Evolutionary conservation across 2,113 vertebrate genomes (phyloP).

Genomic region (Gallinago media): DNA sequence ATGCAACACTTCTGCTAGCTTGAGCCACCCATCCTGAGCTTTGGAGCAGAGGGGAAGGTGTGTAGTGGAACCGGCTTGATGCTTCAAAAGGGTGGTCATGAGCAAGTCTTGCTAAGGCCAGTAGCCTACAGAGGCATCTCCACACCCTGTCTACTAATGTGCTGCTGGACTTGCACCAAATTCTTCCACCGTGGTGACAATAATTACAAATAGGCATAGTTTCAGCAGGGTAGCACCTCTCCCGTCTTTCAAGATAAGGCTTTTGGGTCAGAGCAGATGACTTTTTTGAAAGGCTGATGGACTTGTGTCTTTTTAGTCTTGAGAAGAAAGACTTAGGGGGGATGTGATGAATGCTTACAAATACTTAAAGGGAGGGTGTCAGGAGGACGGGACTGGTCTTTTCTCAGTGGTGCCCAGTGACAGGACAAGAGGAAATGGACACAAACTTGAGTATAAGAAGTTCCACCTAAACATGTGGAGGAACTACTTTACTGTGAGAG

Average conservation of each 20-base stretch:
- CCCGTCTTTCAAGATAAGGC: not conserved
- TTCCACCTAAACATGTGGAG: no score
- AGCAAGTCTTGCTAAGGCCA: not conserved
- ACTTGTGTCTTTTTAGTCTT: no score
- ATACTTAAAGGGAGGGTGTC: no score
- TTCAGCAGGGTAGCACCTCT: not conserved
- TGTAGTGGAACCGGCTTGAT: not conserved
- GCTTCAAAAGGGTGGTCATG: not conserved
- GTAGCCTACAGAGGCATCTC: not conserved
- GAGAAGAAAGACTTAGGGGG: no score
- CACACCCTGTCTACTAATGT: not conserved
- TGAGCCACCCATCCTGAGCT: fast-evolving
- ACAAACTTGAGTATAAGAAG: no score
- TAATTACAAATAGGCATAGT: not conserved
- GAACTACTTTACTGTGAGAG: no score
- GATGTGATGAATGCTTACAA: no score
- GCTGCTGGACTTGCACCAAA: not conserved
- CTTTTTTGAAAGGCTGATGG: not conserved
- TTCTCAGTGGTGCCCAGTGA: no score
- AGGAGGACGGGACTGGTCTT: no score
- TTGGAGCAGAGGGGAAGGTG: not conserved
- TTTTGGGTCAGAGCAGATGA: not conserved
- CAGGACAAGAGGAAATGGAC: no score
- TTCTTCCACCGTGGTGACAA: not conserved
- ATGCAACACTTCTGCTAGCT: not conserved